phyloP scores from a whole-genome alignment of 1,140 invertebrate species.

The Andricus grossulariae region DNA sequence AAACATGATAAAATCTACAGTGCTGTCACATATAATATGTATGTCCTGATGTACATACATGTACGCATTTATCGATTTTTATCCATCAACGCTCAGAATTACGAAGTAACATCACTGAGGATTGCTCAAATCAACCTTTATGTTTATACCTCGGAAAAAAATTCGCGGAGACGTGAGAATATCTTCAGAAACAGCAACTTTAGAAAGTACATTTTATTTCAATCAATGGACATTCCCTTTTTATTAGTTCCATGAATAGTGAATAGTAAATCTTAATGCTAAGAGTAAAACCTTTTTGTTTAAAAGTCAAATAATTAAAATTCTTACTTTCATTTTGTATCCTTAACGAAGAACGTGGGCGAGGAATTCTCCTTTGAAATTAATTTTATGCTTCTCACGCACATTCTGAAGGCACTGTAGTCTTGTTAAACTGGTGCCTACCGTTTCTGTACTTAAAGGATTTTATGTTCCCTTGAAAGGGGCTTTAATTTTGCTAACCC shows the following conservation, averaged over 20 bases:
- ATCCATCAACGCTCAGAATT: background rate
- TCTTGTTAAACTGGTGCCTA: too few species aligned
- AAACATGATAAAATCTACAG: slow-evolving; percentile 22
- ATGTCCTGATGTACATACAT: background rate
- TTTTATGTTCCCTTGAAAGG: too few species aligned
- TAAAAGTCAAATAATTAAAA: too few species aligned
- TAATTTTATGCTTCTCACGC: too few species aligned
- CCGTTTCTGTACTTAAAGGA: too few species aligned
- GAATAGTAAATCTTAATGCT: too few species aligned
- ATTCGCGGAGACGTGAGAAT: background rate
- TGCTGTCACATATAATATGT: background rate
- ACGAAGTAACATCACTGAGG: background rate
- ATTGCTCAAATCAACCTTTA: slow-evolving; percentile 30
- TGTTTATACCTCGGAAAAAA: slow-evolving; percentile 2
- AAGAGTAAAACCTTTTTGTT: too few species aligned
- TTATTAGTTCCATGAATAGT: background rate
- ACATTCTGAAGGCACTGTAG: too few species aligned
- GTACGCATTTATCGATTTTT: background rate
- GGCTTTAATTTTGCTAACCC: too few species aligned
- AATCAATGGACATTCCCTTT: slow-evolving; percentile 19
- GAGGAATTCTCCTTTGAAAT: too few species aligned
- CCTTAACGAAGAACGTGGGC: too few species aligned
- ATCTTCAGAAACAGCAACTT: slow-evolving; percentile 11
- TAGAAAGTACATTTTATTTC: slow-evolving; percentile 25
- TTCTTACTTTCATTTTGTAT: too few species aligned